Evolutionary conservation across 2,797 vertebrate species (phyloP).

Genomic region (Lutjanus argentimaculatus): DNA sequence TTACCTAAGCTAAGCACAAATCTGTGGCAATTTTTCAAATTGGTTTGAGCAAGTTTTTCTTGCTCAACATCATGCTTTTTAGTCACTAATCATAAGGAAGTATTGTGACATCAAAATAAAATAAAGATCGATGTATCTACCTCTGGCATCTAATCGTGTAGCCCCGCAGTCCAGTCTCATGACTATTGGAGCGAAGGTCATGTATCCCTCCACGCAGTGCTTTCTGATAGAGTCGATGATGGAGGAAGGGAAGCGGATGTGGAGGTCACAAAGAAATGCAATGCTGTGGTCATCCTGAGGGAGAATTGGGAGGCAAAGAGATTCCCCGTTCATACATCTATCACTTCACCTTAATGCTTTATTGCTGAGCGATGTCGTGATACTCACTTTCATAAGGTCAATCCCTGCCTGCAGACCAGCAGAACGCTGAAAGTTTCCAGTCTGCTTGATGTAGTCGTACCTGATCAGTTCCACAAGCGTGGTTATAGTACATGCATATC

Average conservation of each 20-base stretch:
- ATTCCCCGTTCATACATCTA: background rate
- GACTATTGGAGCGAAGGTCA: slow-evolving; percentile 95
- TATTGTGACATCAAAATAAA: background rate
- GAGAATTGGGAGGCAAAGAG: background rate
- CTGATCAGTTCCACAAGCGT: slow-evolving; percentile 73
- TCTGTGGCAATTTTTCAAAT: too few species aligned
- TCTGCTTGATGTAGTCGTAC: slow-evolving; percentile 89
- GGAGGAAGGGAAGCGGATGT: slow-evolving; percentile 93
- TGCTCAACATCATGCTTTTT: too few species aligned
- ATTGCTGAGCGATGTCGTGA: background rate
- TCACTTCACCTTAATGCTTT: background rate
- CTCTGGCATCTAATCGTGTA: slow-evolving; percentile 89
- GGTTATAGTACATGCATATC: background rate
- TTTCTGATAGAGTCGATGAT: slow-evolving; percentile 93
- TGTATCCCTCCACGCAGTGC: slow-evolving; percentile 94
- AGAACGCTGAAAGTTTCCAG: slow-evolving; percentile 94
- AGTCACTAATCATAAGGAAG: background rate
- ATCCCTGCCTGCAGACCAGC: slow-evolving; percentile 95
- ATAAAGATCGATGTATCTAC: slow-evolving; percentile 73
- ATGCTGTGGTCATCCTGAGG: slow-evolving; percentile 94
- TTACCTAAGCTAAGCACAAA: too few species aligned
- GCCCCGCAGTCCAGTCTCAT: slow-evolving; percentile 94
- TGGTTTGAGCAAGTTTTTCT: too few species aligned
- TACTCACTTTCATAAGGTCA: slow-evolving; percentile 89
- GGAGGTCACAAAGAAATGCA: slow-evolving; percentile 96